phyloP scores from a whole-genome alignment of 2,888 invertebrate genomes.

The Carpatolechia fugitivella region DNA sequence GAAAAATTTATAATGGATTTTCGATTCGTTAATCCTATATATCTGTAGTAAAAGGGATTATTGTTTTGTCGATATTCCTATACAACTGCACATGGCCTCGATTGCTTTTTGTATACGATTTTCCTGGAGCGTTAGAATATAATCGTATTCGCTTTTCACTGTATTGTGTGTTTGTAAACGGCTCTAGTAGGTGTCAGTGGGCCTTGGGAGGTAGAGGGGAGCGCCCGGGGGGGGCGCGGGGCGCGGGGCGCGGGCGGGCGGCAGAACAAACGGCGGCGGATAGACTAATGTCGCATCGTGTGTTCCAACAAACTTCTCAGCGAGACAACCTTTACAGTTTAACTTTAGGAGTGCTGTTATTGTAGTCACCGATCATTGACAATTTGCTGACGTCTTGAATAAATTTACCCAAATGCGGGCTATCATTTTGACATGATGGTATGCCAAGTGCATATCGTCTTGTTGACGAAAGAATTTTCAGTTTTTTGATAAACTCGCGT shows the following conservation, averaged over 20 bases:
- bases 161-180: slow-evolving; percentile 36
- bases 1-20: too few relatives aligned
- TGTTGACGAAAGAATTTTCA: too few relatives aligned
- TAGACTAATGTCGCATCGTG: slow-evolving; percentile 69
- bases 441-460: too few relatives aligned
- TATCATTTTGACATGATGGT: too few relatives aligned
- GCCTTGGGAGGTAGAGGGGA: slow-evolving; percentile 18
- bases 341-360: not conserved
- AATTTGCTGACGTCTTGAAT: too few relatives aligned
- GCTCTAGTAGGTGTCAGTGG: slow-evolving; percentile 33
- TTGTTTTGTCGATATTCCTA: too few relatives aligned
- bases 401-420: too few relatives aligned
- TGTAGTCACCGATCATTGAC: not conserved
- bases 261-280: slow-evolving; percentile 56
- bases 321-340: slow-evolving; percentile 48
- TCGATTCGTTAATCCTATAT: too few relatives aligned
- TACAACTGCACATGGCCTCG: too few relatives aligned
- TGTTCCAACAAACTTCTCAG: slow-evolving; percentile 72
- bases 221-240: slow-evolving; percentile 39
- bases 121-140: slow-evolving; percentile 19
- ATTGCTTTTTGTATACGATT: not conserved
- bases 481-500: not conserved
- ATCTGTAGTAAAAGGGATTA: too few relatives aligned
- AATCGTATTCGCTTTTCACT: slow-evolving; percentile 41
- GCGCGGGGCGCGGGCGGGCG: slow-evolving; percentile 32